Percentiles rank a stretch among this genome's conserved stretches.
These are phyloP conservation scores for Ectemnius continuus DNA, from an alignment of 2,888 invertebrate genomes.

Conservation along the genomic window DNA sequence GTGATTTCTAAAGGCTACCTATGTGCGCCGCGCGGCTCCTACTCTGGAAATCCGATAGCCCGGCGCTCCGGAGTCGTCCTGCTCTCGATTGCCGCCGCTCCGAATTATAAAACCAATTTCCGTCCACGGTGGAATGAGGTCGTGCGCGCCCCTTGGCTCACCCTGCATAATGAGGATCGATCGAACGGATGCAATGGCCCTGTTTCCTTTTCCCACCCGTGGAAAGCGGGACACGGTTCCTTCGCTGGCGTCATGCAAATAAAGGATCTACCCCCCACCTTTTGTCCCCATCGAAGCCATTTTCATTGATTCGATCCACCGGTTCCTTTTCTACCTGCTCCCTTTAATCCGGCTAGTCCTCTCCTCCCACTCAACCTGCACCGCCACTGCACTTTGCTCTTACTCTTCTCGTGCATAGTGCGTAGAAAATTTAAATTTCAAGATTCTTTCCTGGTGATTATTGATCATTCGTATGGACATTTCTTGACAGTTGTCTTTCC, in stretches of 20 bases:
- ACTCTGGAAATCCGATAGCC: conserved; percentile 37
- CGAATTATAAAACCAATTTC: conserved; percentile 75
- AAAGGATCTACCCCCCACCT: conserved; percentile 44
- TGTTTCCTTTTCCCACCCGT: conserved; percentile 50
- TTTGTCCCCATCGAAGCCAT: conserved; percentile 20
- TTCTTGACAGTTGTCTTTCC: neutral
- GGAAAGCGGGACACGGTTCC: conserved; percentile 29
- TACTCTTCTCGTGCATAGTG: neutral
- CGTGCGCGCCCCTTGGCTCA: conserved; percentile 37
- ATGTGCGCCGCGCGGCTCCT: neutral
- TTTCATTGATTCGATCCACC: conserved; percentile 16
- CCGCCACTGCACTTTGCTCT: neutral
- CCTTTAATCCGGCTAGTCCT: neutral
- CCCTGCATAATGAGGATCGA: conserved; percentile 65
- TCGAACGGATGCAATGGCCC: conserved; percentile 69
- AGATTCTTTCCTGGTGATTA: neutral
- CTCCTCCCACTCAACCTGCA: neutral
- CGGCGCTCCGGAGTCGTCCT: conserved; percentile 23
- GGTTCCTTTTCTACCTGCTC: neutral
- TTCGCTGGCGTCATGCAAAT: conserved; percentile 51
- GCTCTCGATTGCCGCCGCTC: conserved; percentile 59
- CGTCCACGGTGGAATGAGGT: conserved; percentile 58
- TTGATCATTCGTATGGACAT: neutral
- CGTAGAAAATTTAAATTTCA: neutral
- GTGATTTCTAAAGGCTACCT: conserved; percentile 71